Evolutionary conservation across 2,797 vertebrate species (phyloP), one percentile per base, ranked within the genome.

Genomic region (Urosaurus nigricauda): DNA sequence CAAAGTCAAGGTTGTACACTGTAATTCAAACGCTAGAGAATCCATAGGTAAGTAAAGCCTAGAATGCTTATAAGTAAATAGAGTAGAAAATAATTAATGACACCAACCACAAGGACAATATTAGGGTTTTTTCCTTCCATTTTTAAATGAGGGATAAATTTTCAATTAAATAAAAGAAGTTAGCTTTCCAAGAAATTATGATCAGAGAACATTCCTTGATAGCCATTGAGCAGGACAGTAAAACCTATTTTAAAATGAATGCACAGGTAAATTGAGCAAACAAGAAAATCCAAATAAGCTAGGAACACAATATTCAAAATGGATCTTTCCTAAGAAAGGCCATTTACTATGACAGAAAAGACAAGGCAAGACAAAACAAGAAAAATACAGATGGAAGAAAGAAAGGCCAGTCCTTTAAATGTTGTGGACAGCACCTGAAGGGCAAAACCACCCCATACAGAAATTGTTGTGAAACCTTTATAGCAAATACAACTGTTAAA

Each of bases 401-500:
- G 71, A 35, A 79, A 79, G 21, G 3, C 9, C 24, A 24, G n/a
- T 14, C 19, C 58, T 32, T 70, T 13, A 51, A 51, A 43, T 51
- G 14, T 12, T n/a, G 40, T n/a, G 5, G 82, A 51, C 5, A 70
- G 6, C 40, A 47, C 21, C 32, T 83, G 58, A 60, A 5, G 58
- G 58, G 19, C 19, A 60, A 60, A 29, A 40, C 43, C 37, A 81
- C 24, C 7, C 37, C 14, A 17, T 2, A n/a, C 1, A 47, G 47
- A 47, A 71, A 11, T 7, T 9, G 29, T 70, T 83, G 17, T 40
- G n/a, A 84, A 84, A 85, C 77, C 68, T 84, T 92, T 89, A 84
- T 91, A 94, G 80, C 78, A 90, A 90, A 73, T 90, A 85, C 82
- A 92, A 87, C 78, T 0, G 7, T 9, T 83, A 89, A 90, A 89